Base-by-base conservation (phyloP, 2,888 invertebrate genomes). In the Augiades crinisus region DNA sequence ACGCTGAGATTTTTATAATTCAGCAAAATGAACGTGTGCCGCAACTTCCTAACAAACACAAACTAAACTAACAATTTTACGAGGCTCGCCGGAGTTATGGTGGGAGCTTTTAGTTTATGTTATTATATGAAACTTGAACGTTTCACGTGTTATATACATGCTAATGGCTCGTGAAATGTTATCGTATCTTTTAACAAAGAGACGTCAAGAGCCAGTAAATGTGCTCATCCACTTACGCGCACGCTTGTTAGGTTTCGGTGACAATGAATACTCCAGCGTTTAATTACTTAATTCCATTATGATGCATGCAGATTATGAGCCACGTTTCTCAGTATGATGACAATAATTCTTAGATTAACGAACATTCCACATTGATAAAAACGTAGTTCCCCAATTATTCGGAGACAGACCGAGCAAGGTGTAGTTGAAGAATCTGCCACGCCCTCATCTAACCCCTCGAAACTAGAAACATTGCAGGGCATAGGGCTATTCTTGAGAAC, bases 51-150 rank as follows among this genome's bases (percentile, higher is more conserved):
- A 12, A 34, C 33, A 33, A 24, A 37, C 30, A 36, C 27, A 46
- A 37, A 24, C 30, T 44, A 31, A 31, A 44, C 37, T 30, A 37
- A 37, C 36, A 37, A 47, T 37, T 43, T 43, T 50, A 50, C 21
- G 50, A 50, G 36, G 16, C 12, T 36, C 14, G 12, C 14, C 12
- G 21, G 24, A 43, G 43, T 44, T 12, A 27, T 37, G 16, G 24
- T 12, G 12, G 37, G 22, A 19, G 30, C 37, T 41, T 49, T 30
- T 14, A 21, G 40, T 40, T 31, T 40, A 19, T 33, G 33, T 33
- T 22, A 22, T 43, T 50, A 50, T 43, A 50, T 43, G 27, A 19
- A 12, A 13, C 50, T 13, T 50, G 36, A 43, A 50, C 43, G 46
- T 36, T 46, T 37, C 17, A 10, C 41, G 49, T 22, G 24, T 27